These are phyloP conservation scores for Brachyrhaphis roseni DNA, from an alignment of 2,797 vertebrate genomes.

Conservation along the genomic window DNA sequence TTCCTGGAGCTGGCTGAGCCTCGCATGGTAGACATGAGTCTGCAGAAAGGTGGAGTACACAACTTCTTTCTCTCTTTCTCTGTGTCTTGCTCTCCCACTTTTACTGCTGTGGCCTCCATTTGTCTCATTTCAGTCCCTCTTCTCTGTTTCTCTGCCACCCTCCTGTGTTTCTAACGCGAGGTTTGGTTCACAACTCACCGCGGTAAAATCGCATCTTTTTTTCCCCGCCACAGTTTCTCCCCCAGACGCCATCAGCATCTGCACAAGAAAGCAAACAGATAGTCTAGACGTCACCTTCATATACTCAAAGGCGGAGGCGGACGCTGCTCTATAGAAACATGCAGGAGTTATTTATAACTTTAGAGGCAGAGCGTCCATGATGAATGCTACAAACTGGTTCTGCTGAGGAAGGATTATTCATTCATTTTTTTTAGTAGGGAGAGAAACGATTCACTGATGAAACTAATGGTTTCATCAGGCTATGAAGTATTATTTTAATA, in stretches of 20 bases:
- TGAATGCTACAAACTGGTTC: slow-evolving; percentile 34
- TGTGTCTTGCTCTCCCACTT: slow-evolving; percentile 4
- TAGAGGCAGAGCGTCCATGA: slow-evolving; percentile 1
- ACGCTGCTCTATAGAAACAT: slow-evolving; percentile 55
- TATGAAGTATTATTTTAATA: not conserved
- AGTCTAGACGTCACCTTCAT: slow-evolving; percentile 24
- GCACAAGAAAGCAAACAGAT: slow-evolving; percentile 34
- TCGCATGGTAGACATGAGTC: slow-evolving; percentile 98
- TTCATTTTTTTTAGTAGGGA: slow-evolving; percentile 25
- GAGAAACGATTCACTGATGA: not conserved
- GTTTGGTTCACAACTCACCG: not conserved
- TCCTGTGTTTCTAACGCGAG: not conserved
- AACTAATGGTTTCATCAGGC: not conserved
- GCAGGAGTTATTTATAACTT: slow-evolving; percentile 41
- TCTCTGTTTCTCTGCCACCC: slow-evolving; percentile 10
- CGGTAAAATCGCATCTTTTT: slow-evolving; percentile 13
- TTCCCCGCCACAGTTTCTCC: slow-evolving; percentile 13
- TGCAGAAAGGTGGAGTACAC: slow-evolving; percentile 97
- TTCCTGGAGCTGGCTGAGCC: slow-evolving; percentile 98
- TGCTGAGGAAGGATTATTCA: slow-evolving; percentile 42
- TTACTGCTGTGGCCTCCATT: slow-evolving; percentile 20
- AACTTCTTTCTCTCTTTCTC: slow-evolving; percentile 55
- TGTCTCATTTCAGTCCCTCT: slow-evolving; percentile 20
- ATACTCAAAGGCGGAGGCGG: slow-evolving; percentile 18
- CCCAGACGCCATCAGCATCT: slow-evolving; percentile 30